Evolutionary conservation across 2,888 invertebrate species (phyloP).

Genomic region (Aricia artaxerxes): DNA sequence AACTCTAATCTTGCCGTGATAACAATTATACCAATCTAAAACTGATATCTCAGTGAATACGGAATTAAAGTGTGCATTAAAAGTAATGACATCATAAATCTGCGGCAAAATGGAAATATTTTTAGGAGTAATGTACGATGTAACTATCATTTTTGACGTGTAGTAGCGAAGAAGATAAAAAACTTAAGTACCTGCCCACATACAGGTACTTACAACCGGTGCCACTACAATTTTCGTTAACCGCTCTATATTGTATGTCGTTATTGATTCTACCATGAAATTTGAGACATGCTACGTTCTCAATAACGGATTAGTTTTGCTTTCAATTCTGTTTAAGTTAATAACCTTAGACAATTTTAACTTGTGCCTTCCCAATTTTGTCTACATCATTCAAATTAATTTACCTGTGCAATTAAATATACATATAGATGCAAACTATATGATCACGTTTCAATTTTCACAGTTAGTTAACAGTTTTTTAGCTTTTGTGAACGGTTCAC

Average conservation of each 20-base stretch:
- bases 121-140: neutral
- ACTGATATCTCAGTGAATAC: conserved; percentile 18
- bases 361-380: neutral
- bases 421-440: neutral
- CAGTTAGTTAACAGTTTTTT: conserved; percentile 1
- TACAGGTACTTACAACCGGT: neutral
- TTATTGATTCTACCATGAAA: conserved; percentile 29
- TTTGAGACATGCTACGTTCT: conserved; percentile 21
- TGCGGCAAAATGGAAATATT: neutral
- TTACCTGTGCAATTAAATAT: neutral
- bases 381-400: neutral
- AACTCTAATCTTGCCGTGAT: conserved; percentile 21
- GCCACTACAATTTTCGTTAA: neutral
- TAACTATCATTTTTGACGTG: neutral
- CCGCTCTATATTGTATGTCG: neutral
- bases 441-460: neutral
- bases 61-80: conserved; percentile 15
- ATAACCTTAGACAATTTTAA: neutral
- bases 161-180: neutral
- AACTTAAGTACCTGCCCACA: conserved; percentile 12
- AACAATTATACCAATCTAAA: conserved; percentile 22
- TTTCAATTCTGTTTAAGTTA: conserved; percentile 3
- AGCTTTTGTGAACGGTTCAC: conserved; percentile 24
- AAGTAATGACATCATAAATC: conserved; percentile 27
- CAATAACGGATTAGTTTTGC: conserved; percentile 21